Conservation (phyloP, 2,797 vertebrate species). For the Enteromius thamalakanensis region DNA sequence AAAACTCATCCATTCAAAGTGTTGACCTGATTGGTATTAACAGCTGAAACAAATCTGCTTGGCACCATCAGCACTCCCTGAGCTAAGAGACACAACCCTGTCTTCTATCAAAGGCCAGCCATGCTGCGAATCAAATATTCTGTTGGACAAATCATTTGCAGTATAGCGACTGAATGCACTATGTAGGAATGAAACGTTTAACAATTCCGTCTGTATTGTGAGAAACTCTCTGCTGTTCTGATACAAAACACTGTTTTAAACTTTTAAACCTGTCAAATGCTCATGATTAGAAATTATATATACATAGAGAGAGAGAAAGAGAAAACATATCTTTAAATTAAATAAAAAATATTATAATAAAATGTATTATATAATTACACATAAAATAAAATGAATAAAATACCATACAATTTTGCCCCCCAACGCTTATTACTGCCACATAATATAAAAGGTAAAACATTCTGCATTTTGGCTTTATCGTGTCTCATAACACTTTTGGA, state of each 20-base stretch:
- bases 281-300: not conserved
- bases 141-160: conserved; percentile 31
- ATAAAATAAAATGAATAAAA: not conserved
- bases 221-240: not conserved
- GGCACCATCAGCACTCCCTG: conserved; percentile 38
- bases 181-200: conserved; percentile 11
- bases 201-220: conserved; percentile 11
- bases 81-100: conserved; percentile 45
- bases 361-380: not conserved
- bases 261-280: not conserved
- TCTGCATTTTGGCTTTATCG: not conserved
- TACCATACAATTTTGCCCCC: not conserved
- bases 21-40: conserved; percentile 65
- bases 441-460: not conserved
- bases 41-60: conserved; percentile 58
- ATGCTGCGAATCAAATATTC: conserved; percentile 18
- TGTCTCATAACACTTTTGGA: not conserved
- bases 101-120: conserved; percentile 8
- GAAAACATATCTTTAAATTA: not conserved
- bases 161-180: not conserved
- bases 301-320: not conserved
- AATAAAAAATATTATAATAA: too few species aligned
- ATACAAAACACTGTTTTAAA: conserved; percentile 12
- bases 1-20: conserved; percentile 63
- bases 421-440: not conserved